These are phyloP conservation scores for Typhlomys cinereus DNA, from an alignment of 2,113 vertebrate species.

Conservation along the genomic window DNA sequence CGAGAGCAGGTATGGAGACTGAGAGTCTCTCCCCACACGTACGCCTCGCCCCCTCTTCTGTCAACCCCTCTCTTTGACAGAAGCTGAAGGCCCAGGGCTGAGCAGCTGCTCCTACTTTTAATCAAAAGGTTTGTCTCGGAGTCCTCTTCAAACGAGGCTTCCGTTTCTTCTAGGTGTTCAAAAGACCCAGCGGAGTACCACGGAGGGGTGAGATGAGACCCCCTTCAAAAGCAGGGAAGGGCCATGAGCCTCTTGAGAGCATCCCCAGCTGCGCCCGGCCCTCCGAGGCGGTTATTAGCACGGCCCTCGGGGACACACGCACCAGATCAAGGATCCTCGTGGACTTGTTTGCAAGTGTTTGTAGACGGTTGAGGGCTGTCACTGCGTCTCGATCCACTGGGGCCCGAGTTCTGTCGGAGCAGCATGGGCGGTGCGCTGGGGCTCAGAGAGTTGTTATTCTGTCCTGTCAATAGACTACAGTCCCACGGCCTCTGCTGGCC, in stretches of 20 bases:
- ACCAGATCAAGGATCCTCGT: slow-evolving; percentile 50
- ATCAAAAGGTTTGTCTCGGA: slow-evolving; percentile 66
- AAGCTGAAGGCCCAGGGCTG: background rate
- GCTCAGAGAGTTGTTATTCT: background rate
- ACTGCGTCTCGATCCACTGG: background rate
- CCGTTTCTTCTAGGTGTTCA: slow-evolving; percentile 65
- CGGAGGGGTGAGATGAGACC: background rate
- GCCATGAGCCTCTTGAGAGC: background rate
- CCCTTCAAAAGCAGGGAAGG: slow-evolving; percentile 70
- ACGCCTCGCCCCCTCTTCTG: too few species aligned
- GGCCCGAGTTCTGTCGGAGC: slow-evolving; percentile 10
- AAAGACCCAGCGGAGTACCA: slow-evolving; percentile 5
- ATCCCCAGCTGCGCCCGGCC: background rate
- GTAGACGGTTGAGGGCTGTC: slow-evolving; percentile 9
- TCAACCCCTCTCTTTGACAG: slow-evolving; percentile 38
- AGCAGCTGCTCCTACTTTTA: slow-evolving; percentile 55
- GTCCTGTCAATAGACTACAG: background rate
- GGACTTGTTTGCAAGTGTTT: slow-evolving; percentile 16
- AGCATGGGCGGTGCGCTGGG: fast-evolving
- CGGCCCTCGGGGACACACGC: background rate
- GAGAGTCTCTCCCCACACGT: background rate
- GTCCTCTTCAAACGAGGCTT: slow-evolving; percentile 65
- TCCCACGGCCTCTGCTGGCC: background rate
- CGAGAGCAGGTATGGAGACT: background rate
- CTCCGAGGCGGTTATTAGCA: background rate